Conservation (phyloP, 2,113 vertebrate species). For the Cichladusa arquata region DNA sequence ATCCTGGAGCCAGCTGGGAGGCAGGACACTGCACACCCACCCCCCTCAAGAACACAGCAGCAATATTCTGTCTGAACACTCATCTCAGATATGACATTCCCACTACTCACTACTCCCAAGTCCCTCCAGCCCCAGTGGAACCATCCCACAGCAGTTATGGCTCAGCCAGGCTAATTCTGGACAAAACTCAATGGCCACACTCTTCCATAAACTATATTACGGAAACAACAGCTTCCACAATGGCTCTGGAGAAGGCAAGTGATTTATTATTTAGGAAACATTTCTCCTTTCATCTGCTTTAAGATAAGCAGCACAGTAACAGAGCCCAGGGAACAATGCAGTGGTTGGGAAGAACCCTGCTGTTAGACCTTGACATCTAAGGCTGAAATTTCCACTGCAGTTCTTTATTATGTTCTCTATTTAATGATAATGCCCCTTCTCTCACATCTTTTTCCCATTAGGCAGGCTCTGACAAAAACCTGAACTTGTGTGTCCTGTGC, state of each 20-base stretch:
- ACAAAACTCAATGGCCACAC: neutral
- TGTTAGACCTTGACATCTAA: neutral
- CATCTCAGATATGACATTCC: neutral
- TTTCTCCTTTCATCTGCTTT: neutral
- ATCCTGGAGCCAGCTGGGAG: neutral
- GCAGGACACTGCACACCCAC: neutral
- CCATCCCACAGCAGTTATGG: accelerated
- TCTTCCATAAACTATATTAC: neutral
- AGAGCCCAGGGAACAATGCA: neutral
- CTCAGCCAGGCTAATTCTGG: neutral
- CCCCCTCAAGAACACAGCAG: neutral
- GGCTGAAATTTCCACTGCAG: neutral
- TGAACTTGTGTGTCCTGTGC: neutral
- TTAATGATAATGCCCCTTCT: neutral
- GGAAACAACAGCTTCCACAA: neutral
- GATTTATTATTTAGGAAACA: neutral
- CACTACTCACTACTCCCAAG: neutral
- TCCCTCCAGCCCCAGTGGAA: neutral
- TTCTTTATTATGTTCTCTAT: neutral
- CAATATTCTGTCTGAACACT: neutral
- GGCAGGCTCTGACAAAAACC: neutral
- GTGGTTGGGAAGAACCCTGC: neutral
- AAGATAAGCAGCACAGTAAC: neutral
- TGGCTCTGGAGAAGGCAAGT: neutral
- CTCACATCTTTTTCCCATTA: neutral